Evolutionary conservation across 2,797 vertebrate genomes (phyloP).

Genomic region (Ciconia nigra): DNA sequence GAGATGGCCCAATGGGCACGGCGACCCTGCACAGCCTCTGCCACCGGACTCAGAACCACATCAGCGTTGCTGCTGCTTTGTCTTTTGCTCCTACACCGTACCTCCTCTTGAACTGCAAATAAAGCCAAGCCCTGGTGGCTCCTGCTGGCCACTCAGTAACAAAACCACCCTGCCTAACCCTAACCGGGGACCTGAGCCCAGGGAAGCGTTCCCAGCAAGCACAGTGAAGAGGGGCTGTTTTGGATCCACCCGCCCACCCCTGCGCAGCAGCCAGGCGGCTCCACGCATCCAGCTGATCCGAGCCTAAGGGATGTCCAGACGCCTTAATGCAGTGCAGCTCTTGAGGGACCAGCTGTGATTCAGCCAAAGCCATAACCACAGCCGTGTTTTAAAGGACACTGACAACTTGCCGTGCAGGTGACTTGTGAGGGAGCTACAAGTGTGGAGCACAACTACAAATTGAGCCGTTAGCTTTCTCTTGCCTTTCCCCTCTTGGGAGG

Average conservation of each 20-base stretch:
- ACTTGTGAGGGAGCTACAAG: neutral
- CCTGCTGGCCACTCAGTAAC: neutral
- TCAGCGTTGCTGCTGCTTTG: neutral
- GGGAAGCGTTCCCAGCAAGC: neutral
- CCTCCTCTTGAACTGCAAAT: neutral
- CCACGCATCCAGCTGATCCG: neutral
- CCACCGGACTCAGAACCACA: neutral
- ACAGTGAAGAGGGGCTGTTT: neutral
- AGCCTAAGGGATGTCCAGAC: neutral
- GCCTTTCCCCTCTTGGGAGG: neutral
- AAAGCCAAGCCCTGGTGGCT: neutral
- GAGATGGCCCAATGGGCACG: neutral
- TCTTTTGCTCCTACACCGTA: neutral
- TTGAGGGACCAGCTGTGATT: neutral
- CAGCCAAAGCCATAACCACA: neutral
- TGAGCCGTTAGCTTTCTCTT: neutral
- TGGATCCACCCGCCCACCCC: neutral
- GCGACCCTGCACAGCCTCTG: neutral
- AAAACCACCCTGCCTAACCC: neutral
- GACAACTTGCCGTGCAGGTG: rapidly evolving
- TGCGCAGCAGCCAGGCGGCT: neutral
- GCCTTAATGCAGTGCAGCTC: neutral
- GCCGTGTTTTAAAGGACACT: neutral
- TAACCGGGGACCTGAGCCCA: too few species aligned
- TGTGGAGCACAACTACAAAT: neutral